phyloP scores from a whole-genome alignment of 2,888 invertebrate species.

The Monoplex corrugatus region DNA sequence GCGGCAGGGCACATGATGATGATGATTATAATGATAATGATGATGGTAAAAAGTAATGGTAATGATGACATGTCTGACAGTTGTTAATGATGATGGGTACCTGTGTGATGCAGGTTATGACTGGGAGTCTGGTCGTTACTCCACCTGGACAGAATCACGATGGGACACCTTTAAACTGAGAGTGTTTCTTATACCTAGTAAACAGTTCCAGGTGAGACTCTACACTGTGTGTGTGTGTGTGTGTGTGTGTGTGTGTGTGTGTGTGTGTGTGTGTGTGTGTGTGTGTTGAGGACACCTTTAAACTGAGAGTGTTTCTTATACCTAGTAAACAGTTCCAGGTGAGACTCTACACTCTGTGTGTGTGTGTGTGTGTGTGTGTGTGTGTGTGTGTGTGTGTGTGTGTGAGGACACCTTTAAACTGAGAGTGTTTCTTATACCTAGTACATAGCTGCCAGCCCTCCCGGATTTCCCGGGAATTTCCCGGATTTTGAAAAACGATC shows the following conservation, averaged over 20 bases:
- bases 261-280: no score
- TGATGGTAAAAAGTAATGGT: no score
- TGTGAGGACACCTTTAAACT: conserved; percentile 67
- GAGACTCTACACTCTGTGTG: conserved; percentile 45
- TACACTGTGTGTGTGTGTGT: conserved; percentile 28
- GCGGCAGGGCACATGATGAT: no score
- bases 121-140: conserved; percentile 70
- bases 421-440: conserved; percentile 74
- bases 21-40: no score
- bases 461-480: no score
- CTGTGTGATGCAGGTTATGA: conserved; percentile 62
- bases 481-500: no score
- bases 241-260: background rate
- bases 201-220: conserved; percentile 70
- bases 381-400: no score
- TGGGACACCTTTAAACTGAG: conserved; percentile 71
- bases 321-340: conserved; percentile 76
- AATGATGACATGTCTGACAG: no score
- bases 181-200: conserved; percentile 75
- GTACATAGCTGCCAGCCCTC: no score
- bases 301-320: conserved; percentile 72
- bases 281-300: conserved; percentile 65
- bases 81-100: no score
- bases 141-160: conserved; percentile 78
- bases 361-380: conserved; percentile 1